Evolutionary conservation across 2,113 vertebrate genomes (phyloP).

Genomic region (Lagopus leucura): DNA sequence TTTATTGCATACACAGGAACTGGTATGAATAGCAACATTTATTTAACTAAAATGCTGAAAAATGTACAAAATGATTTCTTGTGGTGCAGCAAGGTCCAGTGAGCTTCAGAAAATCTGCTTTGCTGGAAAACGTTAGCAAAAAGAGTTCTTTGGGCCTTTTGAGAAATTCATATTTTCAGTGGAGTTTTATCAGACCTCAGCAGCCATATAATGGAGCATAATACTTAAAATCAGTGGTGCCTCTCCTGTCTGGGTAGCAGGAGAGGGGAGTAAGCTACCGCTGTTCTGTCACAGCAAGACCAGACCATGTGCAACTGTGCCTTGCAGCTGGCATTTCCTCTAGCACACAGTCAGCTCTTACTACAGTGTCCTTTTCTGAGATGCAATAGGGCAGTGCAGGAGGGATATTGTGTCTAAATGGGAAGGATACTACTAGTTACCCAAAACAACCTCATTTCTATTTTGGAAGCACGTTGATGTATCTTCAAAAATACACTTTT

Average conservation of each 20-base stretch:
- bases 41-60: not conserved
- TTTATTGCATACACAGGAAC: not conserved
- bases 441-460: not conserved
- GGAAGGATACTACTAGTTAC: not conserved
- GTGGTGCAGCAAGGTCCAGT: not conserved
- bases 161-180: not conserved
- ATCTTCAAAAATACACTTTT: not conserved
- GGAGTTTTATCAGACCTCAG: not conserved
- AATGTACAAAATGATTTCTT: not conserved
- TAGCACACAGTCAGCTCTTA: fast-evolving
- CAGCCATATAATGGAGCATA: not conserved
- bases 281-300: not conserved
- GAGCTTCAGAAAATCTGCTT: not conserved
- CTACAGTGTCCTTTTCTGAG: not conserved
- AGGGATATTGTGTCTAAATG: not conserved
- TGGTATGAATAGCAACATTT: not conserved
- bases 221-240: not conserved
- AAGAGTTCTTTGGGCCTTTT: not conserved
- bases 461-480: not conserved
- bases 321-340: not conserved
- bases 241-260: not conserved
- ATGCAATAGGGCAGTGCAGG: not conserved
- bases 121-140: not conserved
- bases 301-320: not conserved
- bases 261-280: not conserved